Conservation (phyloP, 2,797 vertebrate genomes). For the Pagetopsis macropterus region DNA sequence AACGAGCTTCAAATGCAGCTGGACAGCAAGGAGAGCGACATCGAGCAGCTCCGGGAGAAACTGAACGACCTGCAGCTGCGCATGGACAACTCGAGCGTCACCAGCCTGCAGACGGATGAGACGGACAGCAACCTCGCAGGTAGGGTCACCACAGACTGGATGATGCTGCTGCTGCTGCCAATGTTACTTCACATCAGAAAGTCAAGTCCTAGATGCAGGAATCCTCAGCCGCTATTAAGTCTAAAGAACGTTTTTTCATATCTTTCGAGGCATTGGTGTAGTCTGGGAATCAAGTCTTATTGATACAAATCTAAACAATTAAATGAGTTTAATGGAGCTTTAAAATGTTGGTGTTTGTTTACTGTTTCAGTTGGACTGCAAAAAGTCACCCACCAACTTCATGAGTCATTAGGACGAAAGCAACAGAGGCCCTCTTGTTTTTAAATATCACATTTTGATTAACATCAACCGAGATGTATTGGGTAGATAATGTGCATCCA, state of each 20-base stretch:
- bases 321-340: not conserved
- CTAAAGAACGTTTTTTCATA: not conserved
- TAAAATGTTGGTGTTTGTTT: not conserved
- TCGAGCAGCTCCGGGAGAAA: slow-evolving; percentile 94
- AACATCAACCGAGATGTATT: not conserved
- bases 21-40: slow-evolving; percentile 98
- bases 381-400: not conserved
- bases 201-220: not conserved
- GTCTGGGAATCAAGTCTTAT: not conserved
- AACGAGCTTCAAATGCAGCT: slow-evolving; percentile 98
- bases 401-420: not conserved
- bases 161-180: not conserved
- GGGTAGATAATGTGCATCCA: not conserved
- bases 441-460: not conserved
- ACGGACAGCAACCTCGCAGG: slow-evolving; percentile 93
- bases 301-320: not conserved
- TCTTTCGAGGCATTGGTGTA: not conserved
- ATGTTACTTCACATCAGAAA: not conserved
- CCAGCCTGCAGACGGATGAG: slow-evolving; percentile 93
- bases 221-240: not conserved
- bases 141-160: slow-evolving; percentile 68
- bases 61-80: slow-evolving; percentile 92
- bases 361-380: not conserved
- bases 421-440: not conserved
- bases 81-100: slow-evolving; percentile 94